Base-by-base conservation (phyloP, 1,140 invertebrate species). In the Dendroctonus valens region DNA sequence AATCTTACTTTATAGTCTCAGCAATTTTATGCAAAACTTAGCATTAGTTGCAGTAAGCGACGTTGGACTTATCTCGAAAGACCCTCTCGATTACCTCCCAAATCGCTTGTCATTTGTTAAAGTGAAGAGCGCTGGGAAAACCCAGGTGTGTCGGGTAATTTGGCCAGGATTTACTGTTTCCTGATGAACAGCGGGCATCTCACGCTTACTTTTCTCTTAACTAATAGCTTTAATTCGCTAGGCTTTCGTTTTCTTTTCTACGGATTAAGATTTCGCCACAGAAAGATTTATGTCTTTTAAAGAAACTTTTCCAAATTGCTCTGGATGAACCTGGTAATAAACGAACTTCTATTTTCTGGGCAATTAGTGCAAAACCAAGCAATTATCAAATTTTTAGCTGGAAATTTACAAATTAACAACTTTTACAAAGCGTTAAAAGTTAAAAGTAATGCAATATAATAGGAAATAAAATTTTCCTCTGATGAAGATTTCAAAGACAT, bases 71-170 rank as follows among this genome's bases (percentile, higher is more conserved):
- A 76, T 76, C 75, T 76, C 52, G 59, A 51, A 57, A 53, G 69
- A 51, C 44, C 69, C 72, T 75, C 73, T 76, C 74, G 74, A 76
- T 76, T 76, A 76, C 74, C 72, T 72, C 72, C 69, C 70, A 76
- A 76, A 76, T 76, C 74, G 74, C 73, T 67, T 73, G 74, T 74
- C 74, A 76, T 76, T 76, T 76, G 74, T 76, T 73, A 73, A 69
- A 69, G 46, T 46, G 57, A 60, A 67, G 51, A 70, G 72, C 72
- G 73, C 14, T 69, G 74, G 74, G 70, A 73, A 75, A 73, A 68
- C 70, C 69, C 74, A 75, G 73, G 74, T 75, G 74, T 69, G 40
- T 44, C 26, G 64, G 64, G 73, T 72, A 74, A 75, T 75, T 75
- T 75, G 72, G 74, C 41, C 69, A 69, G 74, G 74, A 76, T 76